phyloP scores from a whole-genome alignment of 2,888 invertebrate genomes.

The Flexamia atlantica region DNA sequence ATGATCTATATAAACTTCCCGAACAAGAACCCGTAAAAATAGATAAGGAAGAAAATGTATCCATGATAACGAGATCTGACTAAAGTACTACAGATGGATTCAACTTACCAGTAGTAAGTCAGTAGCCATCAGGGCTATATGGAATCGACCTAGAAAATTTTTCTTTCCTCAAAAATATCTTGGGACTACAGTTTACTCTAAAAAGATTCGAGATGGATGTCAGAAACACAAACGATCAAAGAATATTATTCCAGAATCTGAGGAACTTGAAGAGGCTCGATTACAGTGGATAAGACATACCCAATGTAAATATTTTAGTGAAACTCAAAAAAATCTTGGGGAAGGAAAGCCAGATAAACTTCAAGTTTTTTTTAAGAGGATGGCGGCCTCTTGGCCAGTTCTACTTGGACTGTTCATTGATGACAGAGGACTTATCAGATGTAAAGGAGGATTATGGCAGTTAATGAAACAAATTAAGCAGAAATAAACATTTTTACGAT shows the following conservation, averaged over 20 bases:
- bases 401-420: slow-evolving; percentile 31
- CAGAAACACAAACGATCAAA: not conserved
- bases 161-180: not conserved
- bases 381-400: no score
- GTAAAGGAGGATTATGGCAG: slow-evolving; percentile 52
- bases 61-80: not conserved
- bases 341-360: slow-evolving; percentile 16
- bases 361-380: no score
- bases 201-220: not conserved
- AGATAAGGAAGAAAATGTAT: not conserved
- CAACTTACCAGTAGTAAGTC: no score
- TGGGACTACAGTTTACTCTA: not conserved
- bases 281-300: not conserved
- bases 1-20: not conserved
- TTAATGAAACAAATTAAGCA: no score
- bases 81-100: not conserved
- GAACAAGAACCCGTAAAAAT: not conserved
- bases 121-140: no score
- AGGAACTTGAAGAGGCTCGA: not conserved
- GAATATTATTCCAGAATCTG: not conserved
- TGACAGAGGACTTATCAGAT: slow-evolving; percentile 40
- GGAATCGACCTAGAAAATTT: not conserved
- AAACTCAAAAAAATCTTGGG: not conserved
- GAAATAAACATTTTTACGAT: no score
- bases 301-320: slow-evolving; percentile 1